Conservation (phyloP, 2,888 invertebrate genomes). For the Resseliella maxima region DNA sequence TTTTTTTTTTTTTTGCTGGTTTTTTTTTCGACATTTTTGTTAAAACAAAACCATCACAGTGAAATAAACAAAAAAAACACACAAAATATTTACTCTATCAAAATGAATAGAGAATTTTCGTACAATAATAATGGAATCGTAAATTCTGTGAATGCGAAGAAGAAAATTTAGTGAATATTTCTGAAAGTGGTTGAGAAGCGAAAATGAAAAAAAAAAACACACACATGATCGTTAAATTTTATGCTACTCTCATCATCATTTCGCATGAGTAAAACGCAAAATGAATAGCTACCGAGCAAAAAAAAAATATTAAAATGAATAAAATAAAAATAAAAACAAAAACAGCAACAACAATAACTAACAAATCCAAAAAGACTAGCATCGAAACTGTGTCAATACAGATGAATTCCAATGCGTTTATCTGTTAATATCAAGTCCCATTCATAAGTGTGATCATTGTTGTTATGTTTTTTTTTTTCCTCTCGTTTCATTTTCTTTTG, state of each 20-base stretch:
- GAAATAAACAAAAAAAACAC: background rate
- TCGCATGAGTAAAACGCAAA: background rate
- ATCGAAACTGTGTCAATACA: conserved; percentile 1
- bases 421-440: conserved; percentile 13
- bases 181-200: background rate
- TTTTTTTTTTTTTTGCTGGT: background rate
- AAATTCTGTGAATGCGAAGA: background rate
- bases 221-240: background rate
- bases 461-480: background rate
- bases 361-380: background rate
- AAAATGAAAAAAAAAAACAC: too few relatives aligned
- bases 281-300: too few relatives aligned
- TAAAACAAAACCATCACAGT: background rate
- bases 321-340: background rate
- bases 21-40: background rate
- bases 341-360: background rate
- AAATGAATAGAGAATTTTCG: background rate
- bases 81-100: background rate
- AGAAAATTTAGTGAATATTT: background rate
- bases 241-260: conserved; percentile 6
- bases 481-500: background rate
- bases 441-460: background rate
- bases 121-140: background rate
- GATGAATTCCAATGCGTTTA: background rate
- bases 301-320: too few relatives aligned